Conservation (phyloP, 2,797 vertebrate genomes). For the Gymnopithys bicolor region DNA sequence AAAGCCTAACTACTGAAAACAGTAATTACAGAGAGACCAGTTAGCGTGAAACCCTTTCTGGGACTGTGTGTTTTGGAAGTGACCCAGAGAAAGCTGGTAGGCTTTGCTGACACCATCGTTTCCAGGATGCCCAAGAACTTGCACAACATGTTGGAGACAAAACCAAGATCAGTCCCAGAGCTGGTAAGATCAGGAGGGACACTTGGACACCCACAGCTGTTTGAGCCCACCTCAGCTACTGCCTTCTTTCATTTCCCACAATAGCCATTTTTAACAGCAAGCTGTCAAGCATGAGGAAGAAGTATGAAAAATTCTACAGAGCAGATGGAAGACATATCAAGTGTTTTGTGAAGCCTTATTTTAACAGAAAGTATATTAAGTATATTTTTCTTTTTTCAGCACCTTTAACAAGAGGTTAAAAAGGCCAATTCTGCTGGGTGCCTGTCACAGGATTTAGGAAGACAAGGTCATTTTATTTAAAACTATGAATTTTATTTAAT, state of each 20-base stretch:
- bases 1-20: background rate
- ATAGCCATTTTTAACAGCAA: background rate
- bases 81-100: background rate
- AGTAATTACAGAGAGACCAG: background rate
- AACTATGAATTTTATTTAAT: conserved; percentile 5
- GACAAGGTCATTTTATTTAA: conserved; percentile 24
- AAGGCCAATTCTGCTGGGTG: background rate
- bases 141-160: background rate
- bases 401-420: background rate
- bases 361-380: background rate
- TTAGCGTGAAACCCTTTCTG: background rate
- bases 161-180: background rate
- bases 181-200: background rate
- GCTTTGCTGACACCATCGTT: background rate
- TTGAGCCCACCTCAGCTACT: background rate
- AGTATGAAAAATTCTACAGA: background rate
- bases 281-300: background rate
- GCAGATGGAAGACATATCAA: background rate
- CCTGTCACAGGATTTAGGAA: background rate
- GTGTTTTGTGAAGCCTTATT: background rate
- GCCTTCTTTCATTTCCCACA: background rate
- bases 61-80: background rate
- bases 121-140: background rate
- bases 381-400: background rate
- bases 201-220: background rate